These are phyloP conservation scores for Anoura caudifer DNA, from an alignment of 2,113 vertebrate genomes.

Conservation along the genomic window DNA sequence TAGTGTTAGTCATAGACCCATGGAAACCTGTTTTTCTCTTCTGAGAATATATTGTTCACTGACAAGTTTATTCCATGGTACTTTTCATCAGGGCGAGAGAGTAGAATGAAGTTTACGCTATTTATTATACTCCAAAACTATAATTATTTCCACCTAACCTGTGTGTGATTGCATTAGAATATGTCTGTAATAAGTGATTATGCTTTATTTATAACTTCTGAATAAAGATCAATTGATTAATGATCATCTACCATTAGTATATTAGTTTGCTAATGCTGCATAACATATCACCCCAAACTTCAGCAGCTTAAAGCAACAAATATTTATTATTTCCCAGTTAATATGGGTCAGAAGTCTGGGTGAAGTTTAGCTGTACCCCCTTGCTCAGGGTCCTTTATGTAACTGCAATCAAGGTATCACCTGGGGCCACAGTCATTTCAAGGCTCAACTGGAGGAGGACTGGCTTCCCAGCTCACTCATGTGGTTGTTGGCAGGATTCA, in stretches of 20 bases:
- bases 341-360: neutral
- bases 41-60: neutral
- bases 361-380: neutral
- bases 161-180: neutral
- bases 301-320: neutral
- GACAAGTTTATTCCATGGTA: neutral
- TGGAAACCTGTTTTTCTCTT: neutral
- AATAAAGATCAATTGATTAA: neutral
- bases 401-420: neutral
- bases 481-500: neutral
- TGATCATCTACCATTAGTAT: neutral
- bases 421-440: neutral
- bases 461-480: neutral
- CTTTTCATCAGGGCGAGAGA: neutral
- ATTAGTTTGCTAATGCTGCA: neutral
- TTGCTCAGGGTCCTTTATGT: neutral
- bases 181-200: neutral
- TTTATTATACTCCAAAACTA: neutral
- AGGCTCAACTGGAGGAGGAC: neutral
- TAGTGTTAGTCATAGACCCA: neutral
- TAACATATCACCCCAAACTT: neutral
- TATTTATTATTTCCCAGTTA: neutral
- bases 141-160: neutral
- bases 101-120: neutral
- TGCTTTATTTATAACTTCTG: neutral